Conservation (phyloP, 2,113 vertebrate genomes). For the Dromaius novaehollandiae region DNA sequence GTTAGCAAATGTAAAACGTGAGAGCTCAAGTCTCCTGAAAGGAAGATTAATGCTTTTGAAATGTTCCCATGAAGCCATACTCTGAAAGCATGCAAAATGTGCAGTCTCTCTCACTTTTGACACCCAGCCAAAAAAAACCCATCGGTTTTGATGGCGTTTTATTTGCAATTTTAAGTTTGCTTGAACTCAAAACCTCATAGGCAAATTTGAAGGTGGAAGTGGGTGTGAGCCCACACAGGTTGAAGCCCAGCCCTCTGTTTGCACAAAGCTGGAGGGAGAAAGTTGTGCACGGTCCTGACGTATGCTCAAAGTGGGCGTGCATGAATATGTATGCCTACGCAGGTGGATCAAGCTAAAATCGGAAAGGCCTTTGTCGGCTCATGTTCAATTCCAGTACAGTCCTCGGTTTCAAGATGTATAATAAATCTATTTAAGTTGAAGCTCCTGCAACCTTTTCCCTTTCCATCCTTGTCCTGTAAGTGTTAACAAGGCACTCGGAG, state of each 20-base stretch:
- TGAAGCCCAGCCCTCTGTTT: not conserved
- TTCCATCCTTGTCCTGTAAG: not conserved
- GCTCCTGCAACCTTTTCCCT: not conserved
- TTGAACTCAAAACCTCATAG: constrained; percentile 36
- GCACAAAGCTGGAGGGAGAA: not conserved
- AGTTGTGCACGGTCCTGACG: not conserved
- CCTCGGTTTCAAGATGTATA: not conserved
- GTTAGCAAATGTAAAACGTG: not conserved
- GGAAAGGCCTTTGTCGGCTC: not conserved
- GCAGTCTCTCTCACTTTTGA: constrained; percentile 39
- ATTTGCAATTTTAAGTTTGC: constrained; percentile 38
- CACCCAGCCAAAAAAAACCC: constrained; percentile 49
- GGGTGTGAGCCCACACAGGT: constrained; percentile 57
- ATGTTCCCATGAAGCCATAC: constrained; percentile 31
- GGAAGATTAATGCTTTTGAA: constrained; percentile 52
- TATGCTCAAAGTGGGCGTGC: not conserved
- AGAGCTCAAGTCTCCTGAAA: constrained; percentile 34
- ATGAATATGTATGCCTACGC: not conserved
- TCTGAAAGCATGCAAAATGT: constrained; percentile 16
- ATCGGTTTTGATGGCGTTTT: constrained; percentile 30
- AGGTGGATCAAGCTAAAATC: not conserved
- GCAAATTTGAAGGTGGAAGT: constrained; percentile 52
- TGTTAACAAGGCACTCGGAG: constrained; percentile 6
- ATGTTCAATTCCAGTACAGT: not conserved
- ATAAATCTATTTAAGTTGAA: not conserved